Evolutionary conservation across 2,888 invertebrate species (phyloP), one percentile per base, ranked within the genome.

Genomic region (Limenitis camilla): DNA sequence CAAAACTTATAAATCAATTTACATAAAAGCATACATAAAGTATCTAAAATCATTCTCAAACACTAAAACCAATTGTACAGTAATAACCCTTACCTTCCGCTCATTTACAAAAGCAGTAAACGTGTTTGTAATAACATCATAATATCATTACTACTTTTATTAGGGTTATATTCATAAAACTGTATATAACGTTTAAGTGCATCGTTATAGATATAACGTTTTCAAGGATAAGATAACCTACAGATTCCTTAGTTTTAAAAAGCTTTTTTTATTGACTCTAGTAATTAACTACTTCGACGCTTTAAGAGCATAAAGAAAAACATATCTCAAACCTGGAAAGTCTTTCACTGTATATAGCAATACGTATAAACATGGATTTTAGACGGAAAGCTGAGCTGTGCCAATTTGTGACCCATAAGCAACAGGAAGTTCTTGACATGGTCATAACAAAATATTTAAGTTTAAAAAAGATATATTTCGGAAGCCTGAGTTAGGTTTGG

Each of bases 211-310:
- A 65, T 65, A 58, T 61, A 61, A 51, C 59, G 61, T 66, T 66
- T 73, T 74, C 67, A 61, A 49, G 60, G 74, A 74, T 76, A 69
- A 79, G 76, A 78, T 78, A 73, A 71, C 61, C 64, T n/a, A n/a
- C n/a, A 65, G 63, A 61, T 64, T 68, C 65, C 60, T 69, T 65
- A 71, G 19, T 68, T 70, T 72, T 65, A 58, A 56, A 57, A 59
- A 51, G n/a, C n/a, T n/a, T n/a, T n/a, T n/a, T n/a, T 19, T 19
- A 19, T 19, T 19, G 19, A 19, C 19, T 19, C 19, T 3, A 19
- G 19, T 19, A 2, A 19, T 19, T 19, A 3, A 19, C 19, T 19
- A 19, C 19, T 19, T 19, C 3, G 19, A 19, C 19, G 19, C 19
- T 19, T 19, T 19, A 19, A 19, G 19, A 19, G 19, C 19, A 19